Percentiles rank a stretch among this genome's conserved stretches.
phyloP scores from a whole-genome alignment of 1,140 invertebrate species.

The Asbolus verrucosus region DNA sequence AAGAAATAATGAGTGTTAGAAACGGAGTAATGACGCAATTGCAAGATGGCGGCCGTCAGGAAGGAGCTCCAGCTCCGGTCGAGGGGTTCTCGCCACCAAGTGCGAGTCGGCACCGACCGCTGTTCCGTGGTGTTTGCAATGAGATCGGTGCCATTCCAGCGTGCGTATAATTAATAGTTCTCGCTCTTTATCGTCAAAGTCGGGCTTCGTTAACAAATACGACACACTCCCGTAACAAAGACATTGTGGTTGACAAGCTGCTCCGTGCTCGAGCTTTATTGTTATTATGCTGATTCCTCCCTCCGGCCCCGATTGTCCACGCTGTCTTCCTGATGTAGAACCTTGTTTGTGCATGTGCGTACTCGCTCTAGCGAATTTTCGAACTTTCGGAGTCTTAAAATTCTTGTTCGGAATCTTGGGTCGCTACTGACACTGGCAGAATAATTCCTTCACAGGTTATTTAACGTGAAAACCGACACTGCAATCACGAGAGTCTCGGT shows the following conservation, averaged over 20 bases:
- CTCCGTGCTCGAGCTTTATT: not conserved
- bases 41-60: conserved; percentile 46
- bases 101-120: not conserved
- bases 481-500: too few species aligned
- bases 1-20: conserved; percentile 50
- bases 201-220: conserved; percentile 30
- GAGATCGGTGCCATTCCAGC: conserved; percentile 5
- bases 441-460: too few species aligned
- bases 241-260: conserved; percentile 40
- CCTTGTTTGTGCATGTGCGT: too few species aligned
- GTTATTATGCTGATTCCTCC: conserved; percentile 1
- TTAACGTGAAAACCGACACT: too few species aligned
- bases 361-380: too few species aligned
- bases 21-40: conserved; percentile 49
- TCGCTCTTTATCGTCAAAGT: conserved; percentile 33
- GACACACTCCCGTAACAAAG: conserved; percentile 38
- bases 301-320: not conserved
- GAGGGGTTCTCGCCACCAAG: conserved; percentile 4
- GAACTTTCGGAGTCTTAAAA: too few species aligned
- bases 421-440: too few species aligned
- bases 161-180: conserved; percentile 32
- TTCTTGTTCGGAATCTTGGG: too few species aligned
- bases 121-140: not conserved
- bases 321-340: not conserved
- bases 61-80: too few species aligned